Conservation (phyloP, 2,113 vertebrate species). For the Nothocercus julius region DNA sequence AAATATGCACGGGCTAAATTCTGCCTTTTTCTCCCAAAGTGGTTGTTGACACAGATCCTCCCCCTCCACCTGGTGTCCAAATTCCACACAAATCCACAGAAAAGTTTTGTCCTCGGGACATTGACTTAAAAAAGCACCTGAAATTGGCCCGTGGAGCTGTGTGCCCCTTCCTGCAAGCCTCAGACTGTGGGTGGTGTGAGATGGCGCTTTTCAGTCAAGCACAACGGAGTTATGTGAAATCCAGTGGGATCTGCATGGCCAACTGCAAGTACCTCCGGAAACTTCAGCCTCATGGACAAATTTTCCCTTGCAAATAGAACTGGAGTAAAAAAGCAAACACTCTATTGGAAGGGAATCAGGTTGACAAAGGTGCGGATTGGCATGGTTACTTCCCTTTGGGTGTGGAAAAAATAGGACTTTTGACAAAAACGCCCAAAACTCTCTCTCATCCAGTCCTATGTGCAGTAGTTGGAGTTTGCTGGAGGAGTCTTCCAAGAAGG, state of each 20-base stretch:
- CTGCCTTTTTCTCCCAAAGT: background rate
- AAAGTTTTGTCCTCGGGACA: background rate
- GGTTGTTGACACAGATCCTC: background rate
- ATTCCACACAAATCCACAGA: background rate
- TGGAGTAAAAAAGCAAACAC: background rate
- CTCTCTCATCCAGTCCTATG: background rate
- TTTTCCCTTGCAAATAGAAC: background rate
- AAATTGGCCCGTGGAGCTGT: background rate
- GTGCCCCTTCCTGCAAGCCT: rapidly evolving
- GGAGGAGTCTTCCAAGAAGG: background rate
- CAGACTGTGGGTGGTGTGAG: rapidly evolving
- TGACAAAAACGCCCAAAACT: background rate
- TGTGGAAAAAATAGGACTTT: background rate
- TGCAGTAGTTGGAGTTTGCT: background rate
- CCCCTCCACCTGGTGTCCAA: background rate
- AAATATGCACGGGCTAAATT: background rate
- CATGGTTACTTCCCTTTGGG: background rate
- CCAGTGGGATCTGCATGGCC: background rate
- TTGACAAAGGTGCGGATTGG: background rate
- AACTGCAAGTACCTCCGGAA: background rate
- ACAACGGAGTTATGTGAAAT: background rate
- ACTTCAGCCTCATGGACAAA: rapidly evolving
- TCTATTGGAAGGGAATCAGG: background rate
- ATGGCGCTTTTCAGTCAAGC: rapidly evolving
- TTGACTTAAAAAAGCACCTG: background rate